Percentiles rank a stretch among this genome's conserved stretches.
These are phyloP conservation scores for Tychaedon coryphoeus DNA, from an alignment of 2,113 vertebrate species.

Conservation along the genomic window DNA sequence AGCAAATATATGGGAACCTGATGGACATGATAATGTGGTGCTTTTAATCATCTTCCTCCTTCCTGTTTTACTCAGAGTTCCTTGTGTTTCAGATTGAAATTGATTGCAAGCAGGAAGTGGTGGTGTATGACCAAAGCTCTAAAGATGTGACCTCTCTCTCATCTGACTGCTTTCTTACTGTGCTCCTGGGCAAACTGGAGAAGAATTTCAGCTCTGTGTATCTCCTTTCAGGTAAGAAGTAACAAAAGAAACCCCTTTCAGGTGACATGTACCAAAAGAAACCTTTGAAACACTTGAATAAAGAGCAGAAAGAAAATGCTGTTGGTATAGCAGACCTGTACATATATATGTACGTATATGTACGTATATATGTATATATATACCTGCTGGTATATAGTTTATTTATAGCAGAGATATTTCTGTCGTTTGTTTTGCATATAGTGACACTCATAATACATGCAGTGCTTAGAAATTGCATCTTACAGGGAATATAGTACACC, in stretches of 20 bases:
- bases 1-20: neutral
- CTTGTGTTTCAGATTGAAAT: conserved; percentile 81
- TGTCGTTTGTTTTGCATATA: neutral
- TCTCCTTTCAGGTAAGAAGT: conserved; percentile 87
- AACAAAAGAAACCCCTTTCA: conserved; percentile 62
- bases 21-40: neutral
- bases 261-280: conserved; percentile 64
- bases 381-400: neutral
- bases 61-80: neutral
- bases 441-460: neutral
- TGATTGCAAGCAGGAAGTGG: conserved; percentile 83
- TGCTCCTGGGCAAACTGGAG: conserved; percentile 91
- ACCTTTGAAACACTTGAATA: neutral
- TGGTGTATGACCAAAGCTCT: conserved; percentile 93
- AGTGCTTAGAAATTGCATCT: neutral
- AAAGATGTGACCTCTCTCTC: conserved; percentile 78
- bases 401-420: neutral
- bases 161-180: conserved; percentile 86
- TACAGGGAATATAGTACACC: neutral
- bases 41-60: neutral
- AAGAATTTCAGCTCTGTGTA: conserved; percentile 86
- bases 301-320: neutral
- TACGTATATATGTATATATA: too few relatives aligned
- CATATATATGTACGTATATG: too few relatives aligned
- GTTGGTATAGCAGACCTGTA: neutral